Evolutionary conservation across 2,888 invertebrate genomes (phyloP), one percentile per base, ranked within the genome.

Genomic region (Ophion ellenae): DNA sequence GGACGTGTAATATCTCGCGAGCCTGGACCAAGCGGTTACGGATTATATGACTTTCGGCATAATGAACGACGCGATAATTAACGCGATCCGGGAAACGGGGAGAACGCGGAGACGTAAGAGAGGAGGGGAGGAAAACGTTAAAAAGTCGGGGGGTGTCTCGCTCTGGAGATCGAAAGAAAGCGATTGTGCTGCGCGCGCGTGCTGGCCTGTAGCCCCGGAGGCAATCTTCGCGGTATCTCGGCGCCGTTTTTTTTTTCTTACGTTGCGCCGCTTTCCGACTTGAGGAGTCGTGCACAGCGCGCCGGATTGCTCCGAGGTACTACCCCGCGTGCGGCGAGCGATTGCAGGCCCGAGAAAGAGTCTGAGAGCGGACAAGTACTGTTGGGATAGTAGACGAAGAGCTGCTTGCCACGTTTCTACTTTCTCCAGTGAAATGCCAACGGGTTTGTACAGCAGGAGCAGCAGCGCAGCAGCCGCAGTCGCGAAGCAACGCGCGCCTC

Each of bases 341-440:
- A 5, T 53, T 47, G 28, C 28, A 73, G 28, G 63, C 24, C 24
- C 10, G 45, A 64, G 77, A 70, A 45, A 53, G 66, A 71, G 61
- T 28, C 67, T 74, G 59, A 73, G 57, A 32, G 78, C 32, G 70
- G 24, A 63, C 64, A 20, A 74, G 47, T 82, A 28, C 77, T 69
- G 24, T 69, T 74, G 63, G 66, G 81, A 83, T 74, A 84, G 77
- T 78, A 74, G 81, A 87, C 86, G 85, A 86, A 87, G 89, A 89
- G 89, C 88, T 87, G 88, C 88, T 90, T 77, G 82, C 75, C 78
- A 47, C 76, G 84, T 90, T 87, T 89, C 91, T 91, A 92, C 93
- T 92, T 93, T 93, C 93, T 92, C 93, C 91, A 90, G 92, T 91
- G 92, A 93, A 93, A 93, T 92, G 92, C 91, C 92, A 90, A 91